Conservation (phyloP, 1,140 invertebrate species). For the Drosophila triauraria region DNA sequence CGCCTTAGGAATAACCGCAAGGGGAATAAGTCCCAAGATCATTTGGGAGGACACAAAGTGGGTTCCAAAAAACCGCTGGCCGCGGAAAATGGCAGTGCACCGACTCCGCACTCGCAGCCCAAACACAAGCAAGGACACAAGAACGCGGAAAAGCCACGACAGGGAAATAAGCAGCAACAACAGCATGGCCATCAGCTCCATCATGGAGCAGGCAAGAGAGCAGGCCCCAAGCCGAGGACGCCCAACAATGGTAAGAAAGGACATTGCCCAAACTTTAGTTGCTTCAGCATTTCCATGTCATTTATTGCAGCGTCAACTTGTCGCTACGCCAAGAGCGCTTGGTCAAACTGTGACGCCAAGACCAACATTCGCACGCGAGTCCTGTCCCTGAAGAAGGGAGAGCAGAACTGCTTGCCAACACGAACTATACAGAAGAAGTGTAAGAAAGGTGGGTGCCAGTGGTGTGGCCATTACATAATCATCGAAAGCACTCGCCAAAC, state of each 20-base stretch:
- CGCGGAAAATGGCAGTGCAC: constrained; percentile 6
- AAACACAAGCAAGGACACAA: constrained; percentile 49
- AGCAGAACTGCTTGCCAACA: constrained; percentile 90
- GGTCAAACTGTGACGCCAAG: constrained; percentile 93
- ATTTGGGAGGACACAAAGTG: constrained; percentile 33
- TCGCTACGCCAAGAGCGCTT: constrained; percentile 92
- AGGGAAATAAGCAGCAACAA: constrained; percentile 53
- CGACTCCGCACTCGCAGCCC: constrained; percentile 16
- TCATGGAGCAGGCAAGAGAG: constrained; percentile 32
- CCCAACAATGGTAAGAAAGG: constrained; percentile 40
- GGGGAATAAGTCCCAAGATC: constrained; percentile 46
- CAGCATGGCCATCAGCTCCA: constrained; percentile 39
- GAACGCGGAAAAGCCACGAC: constrained; percentile 43
- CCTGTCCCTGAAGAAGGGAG: constrained; percentile 92
- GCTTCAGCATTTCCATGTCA: not conserved
- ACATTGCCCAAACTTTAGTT: not conserved
- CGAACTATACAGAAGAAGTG: constrained; percentile 95
- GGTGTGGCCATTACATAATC: not conserved
- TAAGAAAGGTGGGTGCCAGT: constrained; percentile 91
- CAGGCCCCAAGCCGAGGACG: constrained; percentile 36
- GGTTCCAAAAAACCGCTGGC: constrained; percentile 33
- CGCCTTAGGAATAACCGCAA: constrained; percentile 60
- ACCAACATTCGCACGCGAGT: constrained; percentile 92
- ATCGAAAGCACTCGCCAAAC: not conserved
- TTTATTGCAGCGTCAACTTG: constrained; percentile 86